phyloP scores from a whole-genome alignment of 2,888 invertebrate genomes.

The Baronia brevicornis region DNA sequence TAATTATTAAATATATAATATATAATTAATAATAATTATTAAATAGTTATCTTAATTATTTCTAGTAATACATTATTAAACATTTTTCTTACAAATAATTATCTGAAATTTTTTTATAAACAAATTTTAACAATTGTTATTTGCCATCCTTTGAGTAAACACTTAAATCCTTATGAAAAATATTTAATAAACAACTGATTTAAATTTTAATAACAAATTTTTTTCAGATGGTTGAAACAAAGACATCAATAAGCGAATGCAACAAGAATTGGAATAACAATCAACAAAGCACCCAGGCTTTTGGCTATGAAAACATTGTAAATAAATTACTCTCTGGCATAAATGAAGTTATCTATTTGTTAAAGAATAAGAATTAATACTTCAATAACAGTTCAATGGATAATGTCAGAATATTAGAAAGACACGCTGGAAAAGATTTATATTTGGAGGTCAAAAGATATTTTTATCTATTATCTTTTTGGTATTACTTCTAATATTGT shows the following conservation, averaged over 20 bases:
- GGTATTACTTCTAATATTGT: no score
- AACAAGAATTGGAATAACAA: constrained; percentile 35
- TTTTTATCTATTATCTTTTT: no score
- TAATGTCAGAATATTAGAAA: neutral
- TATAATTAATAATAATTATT: no score
- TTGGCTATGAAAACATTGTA: constrained; percentile 46
- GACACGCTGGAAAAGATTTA: no score
- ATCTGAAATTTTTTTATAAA: no score
- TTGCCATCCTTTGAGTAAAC: no score
- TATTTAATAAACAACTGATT: neutral
- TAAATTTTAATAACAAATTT: constrained; percentile 4
- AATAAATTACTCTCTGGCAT: constrained; percentile 50
- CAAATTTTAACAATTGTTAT: no score
- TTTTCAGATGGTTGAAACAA: constrained; percentile 53
- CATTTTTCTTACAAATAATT: no score
- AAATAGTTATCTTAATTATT: no score
- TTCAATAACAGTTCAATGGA: neutral
- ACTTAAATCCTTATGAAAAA: neutral
- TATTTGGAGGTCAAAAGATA: no score
- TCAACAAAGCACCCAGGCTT: constrained; percentile 27
- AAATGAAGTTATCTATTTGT: constrained; percentile 54
- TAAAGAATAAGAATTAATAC: constrained; percentile 47
- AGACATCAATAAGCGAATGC: constrained; percentile 38
- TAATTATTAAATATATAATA: no score
- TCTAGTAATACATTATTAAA: no score